Conservation (phyloP, 2,797 vertebrate genomes). For the Champsocephalus gunnari region DNA sequence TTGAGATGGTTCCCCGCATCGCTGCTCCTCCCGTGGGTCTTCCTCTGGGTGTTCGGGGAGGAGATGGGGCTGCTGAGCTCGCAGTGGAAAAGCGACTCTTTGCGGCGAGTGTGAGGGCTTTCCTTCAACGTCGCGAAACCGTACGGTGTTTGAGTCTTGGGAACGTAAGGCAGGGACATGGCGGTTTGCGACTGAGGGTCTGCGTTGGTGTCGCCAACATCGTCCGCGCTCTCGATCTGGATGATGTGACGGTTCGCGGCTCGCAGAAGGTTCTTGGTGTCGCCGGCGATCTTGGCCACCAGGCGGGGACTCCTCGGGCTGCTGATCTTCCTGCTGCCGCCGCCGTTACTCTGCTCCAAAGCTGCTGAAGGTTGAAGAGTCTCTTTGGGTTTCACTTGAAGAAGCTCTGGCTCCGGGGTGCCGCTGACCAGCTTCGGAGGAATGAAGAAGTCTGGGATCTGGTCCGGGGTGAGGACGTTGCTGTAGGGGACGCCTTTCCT, state of each 20-base stretch:
- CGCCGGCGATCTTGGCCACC: slow-evolving; percentile 86
- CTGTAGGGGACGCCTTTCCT: slow-evolving; percentile 86
- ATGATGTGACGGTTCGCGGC: slow-evolving; percentile 93
- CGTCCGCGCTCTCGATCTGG: slow-evolving; percentile 95
- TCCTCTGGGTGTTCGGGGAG: slow-evolving; percentile 88
- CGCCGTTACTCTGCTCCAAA: slow-evolving; percentile 87
- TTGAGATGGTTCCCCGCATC: slow-evolving; percentile 85
- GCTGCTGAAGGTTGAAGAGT: slow-evolving; percentile 77
- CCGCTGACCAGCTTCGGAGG: slow-evolving; percentile 91
- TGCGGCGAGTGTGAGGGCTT: slow-evolving; percentile 96
- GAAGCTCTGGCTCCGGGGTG: slow-evolving; percentile 82
- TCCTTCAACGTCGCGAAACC: slow-evolving; percentile 94
- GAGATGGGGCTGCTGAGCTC: slow-evolving; percentile 91
- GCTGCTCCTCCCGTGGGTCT: slow-evolving; percentile 67
- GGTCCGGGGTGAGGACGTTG: slow-evolving; percentile 97
- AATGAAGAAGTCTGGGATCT: slow-evolving; percentile 98
- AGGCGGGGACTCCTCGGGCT: slow-evolving; percentile 92
- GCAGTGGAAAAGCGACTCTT: slow-evolving; percentile 96
- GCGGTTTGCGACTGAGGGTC: slow-evolving; percentile 94
- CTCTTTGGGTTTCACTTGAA: slow-evolving; percentile 75
- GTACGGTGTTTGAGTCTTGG: slow-evolving; percentile 96
- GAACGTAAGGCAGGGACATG: slow-evolving; percentile 94
- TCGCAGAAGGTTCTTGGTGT: slow-evolving; percentile 89
- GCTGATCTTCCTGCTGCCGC: slow-evolving; percentile 85
- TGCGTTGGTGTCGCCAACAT: slow-evolving; percentile 89